Evolutionary conservation across 2,113 vertebrate genomes (phyloP), one percentile per base, ranked within the genome.

Genomic region (Oryzias melastigma): DNA sequence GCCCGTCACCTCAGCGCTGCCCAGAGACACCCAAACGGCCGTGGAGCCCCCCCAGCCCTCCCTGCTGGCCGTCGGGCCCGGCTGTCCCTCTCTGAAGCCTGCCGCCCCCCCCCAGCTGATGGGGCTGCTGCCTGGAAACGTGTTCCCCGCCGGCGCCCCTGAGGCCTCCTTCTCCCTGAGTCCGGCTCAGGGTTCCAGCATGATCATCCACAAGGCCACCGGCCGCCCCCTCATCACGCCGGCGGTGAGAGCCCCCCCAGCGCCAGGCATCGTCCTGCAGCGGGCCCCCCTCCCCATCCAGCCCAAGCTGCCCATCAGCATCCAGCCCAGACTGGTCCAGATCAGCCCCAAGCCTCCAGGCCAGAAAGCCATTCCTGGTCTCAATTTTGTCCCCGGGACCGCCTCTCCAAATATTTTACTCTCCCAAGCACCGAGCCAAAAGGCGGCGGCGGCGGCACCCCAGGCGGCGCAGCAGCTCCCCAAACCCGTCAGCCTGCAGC

Each of bases 1-100:
- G 55, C 78, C 90, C 20, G 54, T 86, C 24, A 55, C 80, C 15
- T 25, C 77, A 0, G 51, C 68, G 1, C 62, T 90, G 73, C 87
- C 89, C 64, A 87, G 91, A 74, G 91, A 91, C 85, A 93, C 90
- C 27, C 91, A 92, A 66, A 86, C 88, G 14, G 90, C 89, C 1
- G 91, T 92, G 52, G 90, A 92, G 63, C 91, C 90, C n/a, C 91
- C 91, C 7, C 92, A 92, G 58, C 90, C 92, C 6, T 91, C 91
- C 8, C 73, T 92, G 15, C 73, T 93, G 77, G 90, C 92, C 5
- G 89, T 92, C 0, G 91, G 91, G 5, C 92, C 90, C 0, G 91
- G 90, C 14, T 92, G 91, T 59, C 92, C 90, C 0, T 92, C 91
- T 12, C 79, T 92, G 0, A 93, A 92, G 56, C 91, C 92, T 1